These are phyloP conservation scores for Scortum barcoo DNA, from an alignment of 2,113 vertebrate genomes.

Conservation along the genomic window DNA sequence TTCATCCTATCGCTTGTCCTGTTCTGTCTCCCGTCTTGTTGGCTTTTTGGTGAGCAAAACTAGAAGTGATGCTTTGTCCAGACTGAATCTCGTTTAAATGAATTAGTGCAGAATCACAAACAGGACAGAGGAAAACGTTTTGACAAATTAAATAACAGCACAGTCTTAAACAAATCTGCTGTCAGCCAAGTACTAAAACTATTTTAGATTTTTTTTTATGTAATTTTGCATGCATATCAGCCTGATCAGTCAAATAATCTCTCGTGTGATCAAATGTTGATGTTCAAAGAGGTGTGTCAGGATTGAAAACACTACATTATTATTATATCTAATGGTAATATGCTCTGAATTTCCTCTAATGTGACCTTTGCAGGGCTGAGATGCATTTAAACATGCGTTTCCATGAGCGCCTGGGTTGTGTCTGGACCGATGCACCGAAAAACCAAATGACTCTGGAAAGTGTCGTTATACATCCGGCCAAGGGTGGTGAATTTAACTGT, in stretches of 20 bases:
- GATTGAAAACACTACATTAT: not conserved
- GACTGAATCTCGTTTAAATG: not conserved
- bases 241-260: not conserved
- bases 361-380: not conserved
- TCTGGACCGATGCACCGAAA: slow-evolving; percentile 15
- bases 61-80: slow-evolving; percentile 1
- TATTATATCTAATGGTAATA: not conserved
- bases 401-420: not conserved
- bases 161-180: not conserved
- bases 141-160: slow-evolving; percentile 6
- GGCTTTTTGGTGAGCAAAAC: not conserved
- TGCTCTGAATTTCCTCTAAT: not conserved
- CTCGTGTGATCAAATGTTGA: slow-evolving; percentile 3
- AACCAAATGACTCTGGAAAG: not conserved
- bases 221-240: not conserved
- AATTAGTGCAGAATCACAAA: slow-evolving; percentile 22
- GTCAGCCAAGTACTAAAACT: not conserved
- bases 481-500: slow-evolving; percentile 51
- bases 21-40: not conserved
- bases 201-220: not conserved
- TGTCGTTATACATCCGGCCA: slow-evolving; percentile 22
- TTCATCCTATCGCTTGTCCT: slow-evolving; percentile 13
- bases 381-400: not conserved
- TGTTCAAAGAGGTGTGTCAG: not conserved
- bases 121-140: not conserved